phyloP scores from a whole-genome alignment of 1,140 invertebrate genomes.

The Wiebesia pumilae region DNA sequence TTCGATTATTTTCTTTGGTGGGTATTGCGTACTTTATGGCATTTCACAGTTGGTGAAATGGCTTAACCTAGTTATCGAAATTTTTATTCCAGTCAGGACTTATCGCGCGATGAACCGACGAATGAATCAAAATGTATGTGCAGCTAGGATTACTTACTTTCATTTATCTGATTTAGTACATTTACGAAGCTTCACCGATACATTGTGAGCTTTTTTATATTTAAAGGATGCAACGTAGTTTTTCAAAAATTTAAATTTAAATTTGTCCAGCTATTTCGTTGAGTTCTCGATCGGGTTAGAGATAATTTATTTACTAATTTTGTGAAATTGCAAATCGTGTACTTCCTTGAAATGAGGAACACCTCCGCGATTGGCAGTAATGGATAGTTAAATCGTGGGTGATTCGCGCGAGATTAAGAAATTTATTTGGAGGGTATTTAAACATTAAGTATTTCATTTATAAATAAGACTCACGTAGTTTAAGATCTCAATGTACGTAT shows the following conservation, averaged over 20 bases:
- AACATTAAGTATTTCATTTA: neutral
- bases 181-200: neutral
- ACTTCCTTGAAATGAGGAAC: neutral
- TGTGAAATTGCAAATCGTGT: no score
- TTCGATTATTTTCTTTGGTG: neutral
- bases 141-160: neutral
- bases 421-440: neutral
- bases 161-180: slow-evolving; percentile 3
- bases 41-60: neutral
- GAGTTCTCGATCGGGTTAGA: neutral
- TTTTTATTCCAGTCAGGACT: neutral
- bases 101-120: slow-evolving; percentile 16
- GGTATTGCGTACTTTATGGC: neutral
- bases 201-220: neutral
- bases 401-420: neutral
- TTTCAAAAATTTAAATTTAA: neutral
- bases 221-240: neutral
- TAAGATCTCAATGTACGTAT: no score
- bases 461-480: no score
- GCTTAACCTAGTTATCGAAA: slow-evolving; percentile 44
- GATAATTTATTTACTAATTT: neutral
- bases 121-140: slow-evolving; percentile 25
- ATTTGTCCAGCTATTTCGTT: neutral
- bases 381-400: neutral
- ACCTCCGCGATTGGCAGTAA: neutral